Evolutionary conservation across 2,888 invertebrate genomes (phyloP).

Genomic region (Tinea trinotella): DNA sequence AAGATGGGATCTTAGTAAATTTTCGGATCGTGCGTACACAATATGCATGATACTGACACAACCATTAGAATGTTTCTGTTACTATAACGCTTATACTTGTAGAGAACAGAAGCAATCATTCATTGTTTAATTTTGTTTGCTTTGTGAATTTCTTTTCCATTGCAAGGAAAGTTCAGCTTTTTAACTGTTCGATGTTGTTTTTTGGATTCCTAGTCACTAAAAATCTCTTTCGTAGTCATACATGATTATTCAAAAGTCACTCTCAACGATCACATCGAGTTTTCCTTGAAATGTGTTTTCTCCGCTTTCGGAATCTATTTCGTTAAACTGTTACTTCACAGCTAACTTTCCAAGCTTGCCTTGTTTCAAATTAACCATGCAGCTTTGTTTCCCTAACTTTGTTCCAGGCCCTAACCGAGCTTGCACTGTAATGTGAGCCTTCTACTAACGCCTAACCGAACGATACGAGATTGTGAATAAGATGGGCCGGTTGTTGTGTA

Average conservation of each 20-base stretch:
- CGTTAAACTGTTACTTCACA: constrained; percentile 29
- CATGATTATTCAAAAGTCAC: background rate
- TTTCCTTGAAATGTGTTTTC: constrained; percentile 50
- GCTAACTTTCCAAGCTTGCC: constrained; percentile 61
- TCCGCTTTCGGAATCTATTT: constrained; percentile 2
- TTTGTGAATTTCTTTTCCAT: constrained; percentile 13
- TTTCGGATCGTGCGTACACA: background rate
- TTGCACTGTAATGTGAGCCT: constrained; percentile 71
- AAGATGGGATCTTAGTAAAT: background rate
- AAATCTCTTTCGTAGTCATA: background rate
- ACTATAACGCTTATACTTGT: background rate
- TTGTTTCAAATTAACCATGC: constrained; percentile 62
- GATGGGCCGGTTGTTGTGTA: constrained; percentile 66
- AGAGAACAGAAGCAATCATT: background rate
- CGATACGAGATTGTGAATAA: constrained; percentile 43
- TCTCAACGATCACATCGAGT: background rate
- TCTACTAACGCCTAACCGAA: constrained; percentile 67
- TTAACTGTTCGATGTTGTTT: background rate
- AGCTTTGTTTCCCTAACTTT: constrained; percentile 69
- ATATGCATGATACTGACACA: background rate
- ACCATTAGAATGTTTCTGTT: background rate
- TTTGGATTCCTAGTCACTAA: background rate
- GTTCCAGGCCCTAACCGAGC: constrained; percentile 74
- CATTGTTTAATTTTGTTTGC: constrained; percentile 1
- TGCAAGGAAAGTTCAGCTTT: constrained; percentile 9